phyloP scores from a whole-genome alignment of 2,113 vertebrate species.

The Pollimyrus isidori region DNA sequence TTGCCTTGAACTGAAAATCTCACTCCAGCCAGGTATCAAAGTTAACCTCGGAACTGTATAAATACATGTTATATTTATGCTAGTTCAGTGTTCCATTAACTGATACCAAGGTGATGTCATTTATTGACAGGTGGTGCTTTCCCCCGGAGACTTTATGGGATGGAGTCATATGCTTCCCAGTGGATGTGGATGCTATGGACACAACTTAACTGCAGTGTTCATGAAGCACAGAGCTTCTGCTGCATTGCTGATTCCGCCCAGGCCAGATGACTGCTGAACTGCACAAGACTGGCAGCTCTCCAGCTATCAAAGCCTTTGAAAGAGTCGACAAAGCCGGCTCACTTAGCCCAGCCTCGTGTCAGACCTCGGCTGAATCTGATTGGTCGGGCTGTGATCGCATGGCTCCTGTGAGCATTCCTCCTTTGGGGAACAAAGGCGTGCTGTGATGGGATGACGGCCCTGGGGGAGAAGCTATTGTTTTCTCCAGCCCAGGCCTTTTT shows the following conservation, averaged over 20 bases:
- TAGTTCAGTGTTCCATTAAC: neutral
- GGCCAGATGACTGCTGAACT: neutral
- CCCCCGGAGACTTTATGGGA: neutral
- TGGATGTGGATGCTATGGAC: neutral
- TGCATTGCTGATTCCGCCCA: neutral
- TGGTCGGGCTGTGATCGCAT: slow-evolving; percentile 4
- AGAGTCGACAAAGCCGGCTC: neutral
- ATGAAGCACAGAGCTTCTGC: neutral
- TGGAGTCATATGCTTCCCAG: neutral
- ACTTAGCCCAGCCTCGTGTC: neutral
- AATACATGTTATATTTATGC: neutral
- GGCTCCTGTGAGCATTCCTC: slow-evolving; percentile 23
- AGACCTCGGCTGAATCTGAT: neutral
- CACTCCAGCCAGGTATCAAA: neutral
- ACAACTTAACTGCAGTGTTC: neutral
- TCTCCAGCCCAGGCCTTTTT: neutral
- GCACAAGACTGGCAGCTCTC: neutral
- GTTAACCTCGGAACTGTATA: neutral
- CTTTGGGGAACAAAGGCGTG: slow-evolving; percentile 19
- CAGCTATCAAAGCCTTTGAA: neutral
- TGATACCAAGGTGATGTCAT: neutral
- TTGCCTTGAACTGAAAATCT: too few relatives aligned
- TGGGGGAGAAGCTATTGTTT: slow-evolving; percentile 15
- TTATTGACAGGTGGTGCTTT: neutral
- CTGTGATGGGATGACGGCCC: neutral